Conservation (phyloP, 2,888 invertebrate genomes). For the Plebejus anna region DNA sequence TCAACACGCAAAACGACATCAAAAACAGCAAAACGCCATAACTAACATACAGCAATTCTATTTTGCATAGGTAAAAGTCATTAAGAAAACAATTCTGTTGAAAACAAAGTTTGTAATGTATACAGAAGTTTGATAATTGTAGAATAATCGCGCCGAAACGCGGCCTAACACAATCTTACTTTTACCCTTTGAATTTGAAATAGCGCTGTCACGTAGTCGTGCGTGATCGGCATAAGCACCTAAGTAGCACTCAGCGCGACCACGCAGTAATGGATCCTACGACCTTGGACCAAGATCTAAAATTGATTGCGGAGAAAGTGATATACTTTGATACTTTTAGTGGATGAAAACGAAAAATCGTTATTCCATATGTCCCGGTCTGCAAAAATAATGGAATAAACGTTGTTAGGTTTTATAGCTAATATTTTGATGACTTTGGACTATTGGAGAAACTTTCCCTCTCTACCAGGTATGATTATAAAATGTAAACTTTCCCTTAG, state of each 20-base stretch:
- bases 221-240: slow-evolving; percentile 56
- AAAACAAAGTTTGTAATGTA: slow-evolving; percentile 13
- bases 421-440: background rate
- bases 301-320: slow-evolving; percentile 12
- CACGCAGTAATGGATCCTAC: slow-evolving; percentile 7
- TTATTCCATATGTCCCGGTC: slow-evolving; percentile 15
- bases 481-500: background rate
- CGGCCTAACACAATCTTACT: slow-evolving; percentile 59
- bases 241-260: slow-evolving; percentile 20
- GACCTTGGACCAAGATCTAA: slow-evolving; percentile 9
- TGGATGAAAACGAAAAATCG: slow-evolving; percentile 12
- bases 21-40: background rate
- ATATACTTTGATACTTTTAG: slow-evolving; percentile 21
- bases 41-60: background rate
- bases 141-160: slow-evolving; percentile 31
- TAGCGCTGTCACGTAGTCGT: slow-evolving; percentile 60
- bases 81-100: slow-evolving; percentile 13
- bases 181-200: slow-evolving; percentile 73
- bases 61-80: background rate
- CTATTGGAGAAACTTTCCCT: background rate
- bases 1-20: no score
- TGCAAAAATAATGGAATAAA: background rate
- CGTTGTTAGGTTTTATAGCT: background rate
- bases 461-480: background rate
- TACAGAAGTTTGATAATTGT: slow-evolving; percentile 42